phyloP scores from a whole-genome alignment of 2,888 invertebrate species.

The Chalcosyrphus nemorum region DNA sequence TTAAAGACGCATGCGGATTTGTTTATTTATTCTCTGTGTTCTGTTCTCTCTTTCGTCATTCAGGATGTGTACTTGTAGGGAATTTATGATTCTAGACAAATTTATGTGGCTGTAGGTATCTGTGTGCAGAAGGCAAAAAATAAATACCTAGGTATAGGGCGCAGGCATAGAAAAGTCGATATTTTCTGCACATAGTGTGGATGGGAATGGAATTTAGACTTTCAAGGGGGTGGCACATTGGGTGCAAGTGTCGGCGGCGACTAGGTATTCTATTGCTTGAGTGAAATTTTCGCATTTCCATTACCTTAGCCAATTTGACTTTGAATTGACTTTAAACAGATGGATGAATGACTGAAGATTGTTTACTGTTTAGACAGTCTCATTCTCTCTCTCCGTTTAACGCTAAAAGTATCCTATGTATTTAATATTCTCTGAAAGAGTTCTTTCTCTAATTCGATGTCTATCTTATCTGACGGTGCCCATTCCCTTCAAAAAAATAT shows the following conservation, averaged over 20 bases:
- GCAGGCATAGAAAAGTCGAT: conserved; percentile 46
- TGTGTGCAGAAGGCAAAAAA: neutral
- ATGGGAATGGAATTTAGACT: neutral
- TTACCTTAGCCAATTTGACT: conserved; percentile 24
- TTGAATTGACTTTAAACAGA: conserved; percentile 50
- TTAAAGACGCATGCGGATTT: conserved; percentile 54
- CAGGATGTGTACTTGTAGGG: conserved; percentile 27
- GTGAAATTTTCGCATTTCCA: neutral
- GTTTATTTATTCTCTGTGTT: neutral
- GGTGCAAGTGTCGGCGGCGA: neutral
- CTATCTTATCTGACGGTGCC: too few species aligned
- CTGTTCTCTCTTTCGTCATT: conserved; percentile 1
- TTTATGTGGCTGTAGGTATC: neutral
- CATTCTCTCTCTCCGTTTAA: neutral
- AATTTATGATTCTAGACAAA: conserved; percentile 29
- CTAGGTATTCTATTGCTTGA: neutral
- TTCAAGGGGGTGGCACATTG: neutral
- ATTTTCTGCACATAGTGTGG: conserved; percentile 4
- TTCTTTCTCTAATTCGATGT: too few species aligned
- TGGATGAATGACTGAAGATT: neutral
- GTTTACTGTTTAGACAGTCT: conserved; percentile 4
- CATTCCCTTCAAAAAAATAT: too few species aligned
- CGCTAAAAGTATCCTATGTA: too few species aligned
- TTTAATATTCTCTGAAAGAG: too few species aligned
- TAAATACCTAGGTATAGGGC: neutral